A percentile compares a stretch with the other conserved stretches of the same genome.
These are phyloP conservation scores for Celastrina argiolus DNA, from an alignment of 2,888 invertebrate species.

Conservation along the genomic window DNA sequence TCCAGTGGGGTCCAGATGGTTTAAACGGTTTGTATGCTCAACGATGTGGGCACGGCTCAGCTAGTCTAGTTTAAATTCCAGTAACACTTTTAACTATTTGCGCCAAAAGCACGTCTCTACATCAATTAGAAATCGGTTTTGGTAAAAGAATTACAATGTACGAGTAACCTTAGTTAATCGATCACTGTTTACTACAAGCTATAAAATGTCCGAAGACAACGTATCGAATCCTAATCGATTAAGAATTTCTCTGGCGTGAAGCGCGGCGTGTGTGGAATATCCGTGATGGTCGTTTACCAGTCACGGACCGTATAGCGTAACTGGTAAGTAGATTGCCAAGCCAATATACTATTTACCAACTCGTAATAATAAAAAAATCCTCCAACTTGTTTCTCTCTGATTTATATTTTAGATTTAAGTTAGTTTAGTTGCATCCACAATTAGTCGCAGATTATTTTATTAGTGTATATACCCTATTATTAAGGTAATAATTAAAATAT, in stretches of 20 bases:
- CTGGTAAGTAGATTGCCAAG: too few species aligned
- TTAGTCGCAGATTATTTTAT: too few species aligned
- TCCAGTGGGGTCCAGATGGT: not conserved
- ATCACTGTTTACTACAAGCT: not conserved
- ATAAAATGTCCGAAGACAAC: not conserved
- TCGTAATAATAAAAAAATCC: too few species aligned
- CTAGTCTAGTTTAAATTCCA: not conserved
- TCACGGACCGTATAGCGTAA: too few species aligned
- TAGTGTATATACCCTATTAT: too few species aligned
- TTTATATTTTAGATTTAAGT: too few species aligned
- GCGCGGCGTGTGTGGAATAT: not conserved
- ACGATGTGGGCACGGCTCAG: too few species aligned
- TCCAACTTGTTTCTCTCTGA: too few species aligned
- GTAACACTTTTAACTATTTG: not conserved
- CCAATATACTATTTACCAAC: too few species aligned
- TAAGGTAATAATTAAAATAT: too few species aligned
- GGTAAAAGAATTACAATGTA: not conserved
- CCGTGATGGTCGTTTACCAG: not conserved
- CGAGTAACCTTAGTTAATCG: not conserved
- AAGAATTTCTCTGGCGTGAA: not conserved
- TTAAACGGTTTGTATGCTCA: too few species aligned
- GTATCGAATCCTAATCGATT: slow-evolving; percentile 1
- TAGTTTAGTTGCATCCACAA: too few species aligned
- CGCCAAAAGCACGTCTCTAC: not conserved
- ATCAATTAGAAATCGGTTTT: slow-evolving; percentile 2